phyloP scores from a whole-genome alignment of 2,797 vertebrate species.

The Eulemur rubriventer region DNA sequence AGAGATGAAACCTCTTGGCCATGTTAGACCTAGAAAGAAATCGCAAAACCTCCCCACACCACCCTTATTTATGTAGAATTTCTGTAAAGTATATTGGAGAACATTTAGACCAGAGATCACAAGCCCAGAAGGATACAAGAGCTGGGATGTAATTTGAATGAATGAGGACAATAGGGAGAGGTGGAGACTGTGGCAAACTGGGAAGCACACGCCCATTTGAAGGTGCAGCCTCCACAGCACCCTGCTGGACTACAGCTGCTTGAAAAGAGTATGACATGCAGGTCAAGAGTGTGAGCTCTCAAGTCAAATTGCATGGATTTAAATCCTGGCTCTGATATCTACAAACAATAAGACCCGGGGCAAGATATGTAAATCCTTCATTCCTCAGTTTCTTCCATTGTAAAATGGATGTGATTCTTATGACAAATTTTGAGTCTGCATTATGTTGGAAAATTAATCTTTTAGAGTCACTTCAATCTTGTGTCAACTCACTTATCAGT shows the following conservation, averaged over 20 bases:
- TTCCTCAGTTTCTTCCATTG: neutral
- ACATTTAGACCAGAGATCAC: neutral
- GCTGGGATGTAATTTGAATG: neutral
- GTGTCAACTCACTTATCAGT: neutral
- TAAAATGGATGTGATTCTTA: neutral
- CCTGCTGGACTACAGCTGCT: rapidly evolving
- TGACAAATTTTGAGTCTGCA: neutral
- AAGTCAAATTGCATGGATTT: neutral
- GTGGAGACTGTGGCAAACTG: no score
- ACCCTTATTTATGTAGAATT: neutral
- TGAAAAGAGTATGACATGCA: rapidly evolving
- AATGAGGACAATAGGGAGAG: neutral
- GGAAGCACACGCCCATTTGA: rapidly evolving
- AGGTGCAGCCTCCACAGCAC: rapidly evolving
- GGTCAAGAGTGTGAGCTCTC: neutral
- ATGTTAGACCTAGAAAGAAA: neutral
- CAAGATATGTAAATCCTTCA: neutral
- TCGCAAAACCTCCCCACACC: neutral
- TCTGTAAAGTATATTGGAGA: neutral
- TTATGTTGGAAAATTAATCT: neutral
- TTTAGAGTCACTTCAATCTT: neutral
- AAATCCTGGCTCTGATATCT: neutral
- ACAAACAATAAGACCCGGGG: no score
- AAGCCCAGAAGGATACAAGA: neutral
- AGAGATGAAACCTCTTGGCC: neutral